Evolutionary conservation across 2,797 vertebrate species (phyloP).

Genomic region (Petrocephalus schoutedeni): DNA sequence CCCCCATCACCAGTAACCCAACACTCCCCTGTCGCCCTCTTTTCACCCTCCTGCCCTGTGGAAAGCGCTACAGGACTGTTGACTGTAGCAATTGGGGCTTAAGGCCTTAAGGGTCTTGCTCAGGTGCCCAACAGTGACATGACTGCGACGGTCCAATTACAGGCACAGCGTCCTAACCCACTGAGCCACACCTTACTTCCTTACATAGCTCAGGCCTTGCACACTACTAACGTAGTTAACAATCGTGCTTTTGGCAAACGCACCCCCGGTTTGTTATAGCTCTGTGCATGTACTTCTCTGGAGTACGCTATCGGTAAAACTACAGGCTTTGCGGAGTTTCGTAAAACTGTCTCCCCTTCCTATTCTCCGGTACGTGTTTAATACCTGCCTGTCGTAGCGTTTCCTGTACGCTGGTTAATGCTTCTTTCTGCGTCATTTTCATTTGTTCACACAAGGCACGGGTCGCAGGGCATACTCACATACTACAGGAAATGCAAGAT

Average conservation of each 20-base stretch:
- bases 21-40: neutral
- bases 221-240: too few species aligned
- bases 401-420: too few species aligned
- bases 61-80: neutral
- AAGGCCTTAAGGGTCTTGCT: neutral
- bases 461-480: too few species aligned
- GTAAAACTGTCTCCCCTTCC: too few species aligned
- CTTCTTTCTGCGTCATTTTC: too few species aligned
- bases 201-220: too few species aligned
- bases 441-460: too few species aligned
- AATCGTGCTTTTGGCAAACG: neutral
- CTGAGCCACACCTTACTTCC: neutral
- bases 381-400: too few species aligned
- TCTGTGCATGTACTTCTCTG: too few species aligned
- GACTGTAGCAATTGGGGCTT: neutral
- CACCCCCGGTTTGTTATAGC: neutral
- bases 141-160: neutral
- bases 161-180: neutral
- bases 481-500: neutral
- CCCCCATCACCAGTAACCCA: neutral
- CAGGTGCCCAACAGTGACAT: neutral
- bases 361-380: too few species aligned
- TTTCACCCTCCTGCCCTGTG: neutral
- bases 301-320: too few species aligned
- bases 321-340: too few species aligned